A percentile compares a stretch with the other conserved stretches of the same genome.
Evolutionary conservation across 2,888 invertebrate genomes (phyloP).

Genomic region (Seira ritae): DNA sequence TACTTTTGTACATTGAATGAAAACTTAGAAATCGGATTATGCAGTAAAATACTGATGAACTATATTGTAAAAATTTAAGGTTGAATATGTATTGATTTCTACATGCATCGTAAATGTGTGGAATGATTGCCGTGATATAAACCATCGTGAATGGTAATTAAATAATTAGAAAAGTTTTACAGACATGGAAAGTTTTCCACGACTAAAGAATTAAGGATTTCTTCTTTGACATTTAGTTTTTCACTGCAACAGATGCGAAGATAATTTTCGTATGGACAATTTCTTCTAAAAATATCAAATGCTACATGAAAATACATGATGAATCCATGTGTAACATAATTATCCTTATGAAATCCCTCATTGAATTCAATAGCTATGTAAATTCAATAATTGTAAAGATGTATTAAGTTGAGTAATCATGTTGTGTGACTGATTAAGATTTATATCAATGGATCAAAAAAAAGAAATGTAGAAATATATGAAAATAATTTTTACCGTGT

Average conservation of each 20-base stretch:
- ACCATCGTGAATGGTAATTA: background rate
- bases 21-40: background rate
- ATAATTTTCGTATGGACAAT: background rate
- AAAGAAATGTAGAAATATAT: background rate
- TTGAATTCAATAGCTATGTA: background rate
- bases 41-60: background rate
- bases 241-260: background rate
- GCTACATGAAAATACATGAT: background rate
- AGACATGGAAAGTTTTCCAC: background rate
- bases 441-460: constrained; percentile 6
- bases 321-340: background rate
- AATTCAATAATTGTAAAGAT: background rate
- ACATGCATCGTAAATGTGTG: constrained; percentile 34
- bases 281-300: background rate
- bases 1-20: constrained; percentile 41
- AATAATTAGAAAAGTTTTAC: background rate
- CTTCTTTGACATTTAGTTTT: background rate
- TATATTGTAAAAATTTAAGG: background rate
- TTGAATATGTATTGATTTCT: constrained; percentile 29
- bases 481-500: constrained; percentile 9
- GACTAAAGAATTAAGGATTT: background rate
- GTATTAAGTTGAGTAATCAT: background rate
- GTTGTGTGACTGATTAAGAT: constrained; percentile 15
- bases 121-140: constrained; percentile 33
- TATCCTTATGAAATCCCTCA: background rate